Base-by-base conservation (phyloP, 2,797 vertebrate species). In the Adrianichthys oophorus region DNA sequence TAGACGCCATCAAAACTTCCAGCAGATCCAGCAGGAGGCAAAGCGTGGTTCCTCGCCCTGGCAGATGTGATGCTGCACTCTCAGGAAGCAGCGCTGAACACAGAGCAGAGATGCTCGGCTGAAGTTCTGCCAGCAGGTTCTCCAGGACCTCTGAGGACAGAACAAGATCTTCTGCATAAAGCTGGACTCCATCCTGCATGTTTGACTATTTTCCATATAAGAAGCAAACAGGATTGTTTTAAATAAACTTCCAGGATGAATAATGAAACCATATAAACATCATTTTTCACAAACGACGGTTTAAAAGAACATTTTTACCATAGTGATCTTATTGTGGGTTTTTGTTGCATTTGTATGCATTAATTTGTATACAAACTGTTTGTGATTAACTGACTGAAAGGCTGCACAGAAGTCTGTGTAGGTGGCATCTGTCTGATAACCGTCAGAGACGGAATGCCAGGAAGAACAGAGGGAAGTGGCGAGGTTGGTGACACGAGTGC, bases 21-120 rank as follows among this genome's bases (percentile, higher is more conserved):
- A 97, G 83, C 19, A 98, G 85, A 29, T 95, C 93, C 73, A 93
- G 59, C 42, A 94, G 87, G 41, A 90, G 77, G 15, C 91, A 82
- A 48, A 94, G 62, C 8, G 67, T 88, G 5, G 78, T 80, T 48
- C 68, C 62, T 56, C 78, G 44, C 59, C 24, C 15, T 4, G 4
- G 14, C 3, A 44, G 1, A 21, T 78, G 46, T 66, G 49, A 43
- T 29, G 6, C 17, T 70, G 46, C 62, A 49, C 16, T 56, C 63
- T 58, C 68, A 17, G 54, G 84, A 73, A 86, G 74, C 65, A 87
- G 90, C 74, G 51, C 79, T 57, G 62, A 79, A 70, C 89, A 94
- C 64, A 96, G 84, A 40, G 41, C 74, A 63, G 80, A 76, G 4
- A 98, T 77, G 44, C 84, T 68, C 0, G 79, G 56, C 62, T 95